Evolutionary conservation across 2,797 vertebrate species (phyloP).

Genomic region (Microtus obscurus): DNA sequence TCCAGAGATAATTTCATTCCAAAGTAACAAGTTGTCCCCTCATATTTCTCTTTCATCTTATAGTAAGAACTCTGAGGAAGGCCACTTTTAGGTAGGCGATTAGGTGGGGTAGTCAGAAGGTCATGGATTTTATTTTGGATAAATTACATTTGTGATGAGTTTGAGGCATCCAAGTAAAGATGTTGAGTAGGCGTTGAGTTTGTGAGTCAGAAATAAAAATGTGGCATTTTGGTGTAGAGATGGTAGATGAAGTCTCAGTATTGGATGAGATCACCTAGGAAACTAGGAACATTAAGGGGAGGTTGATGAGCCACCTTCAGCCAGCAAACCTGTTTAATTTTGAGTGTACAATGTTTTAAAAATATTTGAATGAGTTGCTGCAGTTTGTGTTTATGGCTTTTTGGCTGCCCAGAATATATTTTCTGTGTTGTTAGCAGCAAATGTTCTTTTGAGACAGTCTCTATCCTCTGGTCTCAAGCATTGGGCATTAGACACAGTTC

Average conservation of each 20-base stretch:
- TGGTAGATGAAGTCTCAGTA: constrained; percentile 35
- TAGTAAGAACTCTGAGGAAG: not conserved
- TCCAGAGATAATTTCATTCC: not conserved
- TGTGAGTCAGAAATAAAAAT: constrained; percentile 78
- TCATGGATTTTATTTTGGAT: constrained; percentile 61
- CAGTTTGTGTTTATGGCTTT: constrained; percentile 63
- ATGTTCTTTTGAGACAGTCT: constrained; percentile 5
- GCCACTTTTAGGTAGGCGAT: not conserved
- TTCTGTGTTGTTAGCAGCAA: constrained; percentile 57
- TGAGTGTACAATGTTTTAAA: constrained; percentile 66
- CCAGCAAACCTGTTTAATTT: constrained; percentile 70
- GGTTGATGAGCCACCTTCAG: constrained; percentile 61
- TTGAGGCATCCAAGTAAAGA: constrained; percentile 65
- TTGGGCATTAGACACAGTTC: constrained; percentile 1
- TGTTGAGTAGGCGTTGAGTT: constrained; percentile 74
- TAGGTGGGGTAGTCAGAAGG: not conserved
- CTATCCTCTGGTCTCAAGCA: not conserved
- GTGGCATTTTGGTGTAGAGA: constrained; percentile 50
- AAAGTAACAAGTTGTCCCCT: not conserved
- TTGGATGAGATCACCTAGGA: constrained; percentile 70
- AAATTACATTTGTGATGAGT: constrained; percentile 60
- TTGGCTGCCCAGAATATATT: constrained; percentile 54
- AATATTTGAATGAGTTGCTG: constrained; percentile 73
- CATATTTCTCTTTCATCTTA: not conserved
- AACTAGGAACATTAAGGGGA: constrained; percentile 53